These are phyloP conservation scores for Brachylomia viminalis DNA, from an alignment of 2,888 invertebrate genomes.

Conservation along the genomic window DNA sequence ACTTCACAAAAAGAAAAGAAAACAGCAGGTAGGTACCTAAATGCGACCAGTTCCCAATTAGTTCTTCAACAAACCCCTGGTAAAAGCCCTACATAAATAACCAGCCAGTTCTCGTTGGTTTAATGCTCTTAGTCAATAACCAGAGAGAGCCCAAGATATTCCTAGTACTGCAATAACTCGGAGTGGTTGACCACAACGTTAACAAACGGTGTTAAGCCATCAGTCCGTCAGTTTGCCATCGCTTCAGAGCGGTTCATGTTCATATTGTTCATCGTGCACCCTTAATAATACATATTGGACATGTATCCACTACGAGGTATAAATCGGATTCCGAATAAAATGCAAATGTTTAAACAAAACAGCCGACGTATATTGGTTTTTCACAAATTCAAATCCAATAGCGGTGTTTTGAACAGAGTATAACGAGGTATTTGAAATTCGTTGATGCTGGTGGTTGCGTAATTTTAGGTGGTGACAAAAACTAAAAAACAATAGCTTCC, in stretches of 20 bases:
- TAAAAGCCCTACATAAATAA: conserved; percentile 22
- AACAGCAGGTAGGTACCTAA: not conserved
- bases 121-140: conserved; percentile 24
- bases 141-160: conserved; percentile 20
- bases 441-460: not conserved
- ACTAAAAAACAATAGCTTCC: conserved; percentile 8
- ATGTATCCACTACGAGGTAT: conserved; percentile 28
- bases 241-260: conserved; percentile 7
- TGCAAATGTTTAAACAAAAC: conserved; percentile 52
- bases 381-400: conserved; percentile 37
- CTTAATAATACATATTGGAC: conserved; percentile 34
- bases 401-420: conserved; percentile 21
- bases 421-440: conserved; percentile 41
- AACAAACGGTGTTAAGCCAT: conserved; percentile 19
- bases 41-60: conserved; percentile 27
- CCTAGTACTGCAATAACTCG: conserved; percentile 11
- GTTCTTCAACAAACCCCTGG: not conserved
- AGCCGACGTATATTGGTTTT: conserved; percentile 38
- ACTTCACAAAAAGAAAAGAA: not conserved
- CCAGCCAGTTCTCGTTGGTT: conserved; percentile 1
- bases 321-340: conserved; percentile 45
- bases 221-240: conserved; percentile 19
- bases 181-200: conserved; percentile 31
- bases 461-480: not conserved
- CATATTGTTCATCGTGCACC: conserved; percentile 18